Evolutionary conservation across 2,888 invertebrate genomes (phyloP), one percentile per base, ranked within the genome.

Genomic region (Podabrus alpinus): DNA sequence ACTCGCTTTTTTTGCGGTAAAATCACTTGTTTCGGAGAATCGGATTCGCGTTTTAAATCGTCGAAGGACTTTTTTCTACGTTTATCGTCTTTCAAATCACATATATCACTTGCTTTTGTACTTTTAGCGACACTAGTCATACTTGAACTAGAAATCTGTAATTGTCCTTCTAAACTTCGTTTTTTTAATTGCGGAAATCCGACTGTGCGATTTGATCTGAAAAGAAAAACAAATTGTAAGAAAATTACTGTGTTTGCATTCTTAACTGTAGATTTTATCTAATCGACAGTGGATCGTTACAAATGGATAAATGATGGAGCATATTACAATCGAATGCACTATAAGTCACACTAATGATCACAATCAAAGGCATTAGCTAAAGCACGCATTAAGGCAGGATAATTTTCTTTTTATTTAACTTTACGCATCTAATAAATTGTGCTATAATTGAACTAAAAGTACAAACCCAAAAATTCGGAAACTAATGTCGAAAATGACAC

Each of bases 141-240:
- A 62, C 75, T 76, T 71, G 84, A 78, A 75, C 77, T 76, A 74
- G 77, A 74, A 74, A 67, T 73, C 71, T 77, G 68, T 66, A 68
- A 71, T 66, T 71, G 71, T 59, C 84, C 81, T 79, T 93, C 93
- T 83, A 93, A 88, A 86, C 92, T 91, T 86, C 93, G 89, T 86
- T 93, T 93, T 88, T 92, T 92, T 85, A 93, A 90, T 86, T 92
- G 92, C 82, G 92, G 88, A 79, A 85, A 85, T 78, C 85, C 85
- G 80, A 86, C 86, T 67, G 86, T 83, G 75, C 87, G 87, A 83
- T 81, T 85, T 72, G 86, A 85, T 85, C 87, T 87, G 85, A 16
- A 86, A 86, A 60, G 66, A 66, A 75, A 75, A 70, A 70, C 67
- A 72, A 75, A 72, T 69, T 59, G 69, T 75, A 72, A 71, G 25